These are phyloP conservation scores for Aricia artaxerxes DNA, from an alignment of 2,888 invertebrate species.

Conservation along the genomic window DNA sequence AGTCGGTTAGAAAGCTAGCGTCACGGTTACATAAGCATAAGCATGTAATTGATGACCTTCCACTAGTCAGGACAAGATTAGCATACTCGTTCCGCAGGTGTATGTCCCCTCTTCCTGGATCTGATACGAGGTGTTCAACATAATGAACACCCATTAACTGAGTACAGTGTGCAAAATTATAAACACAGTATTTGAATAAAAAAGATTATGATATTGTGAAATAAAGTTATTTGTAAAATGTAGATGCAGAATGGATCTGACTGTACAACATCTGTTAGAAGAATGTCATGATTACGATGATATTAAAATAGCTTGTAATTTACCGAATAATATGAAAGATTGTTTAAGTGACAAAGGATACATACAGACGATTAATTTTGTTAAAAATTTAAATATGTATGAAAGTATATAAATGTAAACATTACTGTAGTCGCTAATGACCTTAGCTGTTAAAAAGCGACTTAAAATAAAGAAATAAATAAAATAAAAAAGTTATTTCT, in stretches of 20 bases:
- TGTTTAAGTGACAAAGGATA: too few relatives aligned
- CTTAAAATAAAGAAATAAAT: too few relatives aligned
- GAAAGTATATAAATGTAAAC: too few relatives aligned
- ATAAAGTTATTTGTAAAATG: background rate
- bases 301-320: too few relatives aligned
- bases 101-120: constrained; percentile 13
- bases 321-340: too few relatives aligned
- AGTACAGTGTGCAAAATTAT: background rate
- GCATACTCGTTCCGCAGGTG: constrained; percentile 16
- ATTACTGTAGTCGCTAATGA: too few relatives aligned
- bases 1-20: background rate
- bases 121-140: background rate
- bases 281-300: too few relatives aligned
- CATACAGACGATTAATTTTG: too few relatives aligned
- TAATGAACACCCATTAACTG: background rate
- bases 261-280: too few relatives aligned
- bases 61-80: background rate
- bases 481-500: background rate
- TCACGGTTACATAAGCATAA: background rate
- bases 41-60: constrained; percentile 3
- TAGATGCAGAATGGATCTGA: too few relatives aligned
- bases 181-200: background rate
- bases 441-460: too few relatives aligned
- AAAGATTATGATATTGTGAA: background rate
- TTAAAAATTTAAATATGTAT: too few relatives aligned